Base-by-base conservation (phyloP, 2,113 vertebrate genomes). In the Perognathus longimembris region DNA sequence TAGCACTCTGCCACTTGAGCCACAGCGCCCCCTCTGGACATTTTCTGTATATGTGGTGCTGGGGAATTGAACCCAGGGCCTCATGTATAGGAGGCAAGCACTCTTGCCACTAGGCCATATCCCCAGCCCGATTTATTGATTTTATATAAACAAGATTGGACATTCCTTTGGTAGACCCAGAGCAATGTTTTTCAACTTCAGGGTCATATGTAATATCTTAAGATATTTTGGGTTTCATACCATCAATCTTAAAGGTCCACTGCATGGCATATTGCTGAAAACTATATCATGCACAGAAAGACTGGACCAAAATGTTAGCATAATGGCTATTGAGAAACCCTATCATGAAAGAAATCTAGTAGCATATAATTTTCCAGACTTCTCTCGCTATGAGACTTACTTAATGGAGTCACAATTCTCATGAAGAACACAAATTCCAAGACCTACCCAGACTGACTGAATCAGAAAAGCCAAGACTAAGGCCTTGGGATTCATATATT, bases 371-470 rank as follows among this genome's bases (percentile, higher is more conserved):
- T 92, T 69, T 42, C 45, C 63, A 93, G 93, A 87, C 66, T 89
- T 96, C 57, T 88, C 79, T 87, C 38, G 70, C 84, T 69, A 81
- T 88, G 32, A 74, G 90, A 38, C 76, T 87, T 91, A 87, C 36
- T 12, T 34, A 28, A 3, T 38, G 21, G 34, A 80, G 59, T 66
- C 78, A 78, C 38, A 77, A n/a, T 63, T 32, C 45, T 86, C 95
- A 57, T 85, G 87, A 71, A 77, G 92, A 91, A 83, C 34, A 80
- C 22, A 91, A 36, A 67, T n/a, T 86, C 64, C 36, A 66, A 73
- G 59, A 89, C 75, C 34, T 96, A 34, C 66, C 61, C 22, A 61
- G 80, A 93, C 36, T 61, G 69, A 17, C 69, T 85, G 87, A 92
- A 80, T 91, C 45, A 94, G 30, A 81, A 66, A 74, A 70, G 78